A percentile compares a stretch with the other conserved stretches of the same genome.
These are phyloP conservation scores for Sphinx pinastri DNA, from an alignment of 2,888 invertebrate genomes.

Conservation along the genomic window DNA sequence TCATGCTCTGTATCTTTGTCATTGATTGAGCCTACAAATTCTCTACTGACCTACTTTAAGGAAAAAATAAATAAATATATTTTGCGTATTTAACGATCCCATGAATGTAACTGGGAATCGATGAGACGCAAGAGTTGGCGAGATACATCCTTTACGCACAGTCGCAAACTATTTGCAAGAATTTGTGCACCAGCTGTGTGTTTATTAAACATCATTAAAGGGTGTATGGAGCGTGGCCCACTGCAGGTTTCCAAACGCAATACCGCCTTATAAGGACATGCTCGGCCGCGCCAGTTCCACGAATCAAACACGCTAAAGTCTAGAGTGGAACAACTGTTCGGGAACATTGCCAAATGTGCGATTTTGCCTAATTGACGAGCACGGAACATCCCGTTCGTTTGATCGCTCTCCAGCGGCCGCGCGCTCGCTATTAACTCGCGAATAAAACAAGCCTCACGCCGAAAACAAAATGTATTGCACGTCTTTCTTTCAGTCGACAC, in stretches of 20 bases:
- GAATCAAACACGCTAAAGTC: constrained; percentile 58
- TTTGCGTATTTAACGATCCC: background rate
- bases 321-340: constrained; percentile 68
- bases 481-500: constrained; percentile 37
- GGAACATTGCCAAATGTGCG: constrained; percentile 77
- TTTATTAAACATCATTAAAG: constrained; percentile 2
- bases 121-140: background rate
- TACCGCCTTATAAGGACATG: constrained; percentile 63
- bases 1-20: background rate
- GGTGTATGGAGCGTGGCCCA: constrained; percentile 13
- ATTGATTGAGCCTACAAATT: background rate
- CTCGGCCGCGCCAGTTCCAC: constrained; percentile 46
- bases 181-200: constrained; percentile 6
- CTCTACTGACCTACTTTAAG: background rate
- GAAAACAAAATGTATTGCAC: constrained; percentile 40
- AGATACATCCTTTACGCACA: background rate
- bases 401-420: constrained; percentile 64
- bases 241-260: constrained; percentile 39
- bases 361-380: constrained; percentile 78
- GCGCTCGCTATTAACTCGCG: constrained; percentile 51
- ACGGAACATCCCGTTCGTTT: constrained; percentile 67
- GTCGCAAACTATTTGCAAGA: background rate
- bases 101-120: no score
- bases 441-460: constrained; percentile 56
- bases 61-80: background rate